phyloP scores from a whole-genome alignment of 2,888 invertebrate species.

The Lithosia quadra region DNA sequence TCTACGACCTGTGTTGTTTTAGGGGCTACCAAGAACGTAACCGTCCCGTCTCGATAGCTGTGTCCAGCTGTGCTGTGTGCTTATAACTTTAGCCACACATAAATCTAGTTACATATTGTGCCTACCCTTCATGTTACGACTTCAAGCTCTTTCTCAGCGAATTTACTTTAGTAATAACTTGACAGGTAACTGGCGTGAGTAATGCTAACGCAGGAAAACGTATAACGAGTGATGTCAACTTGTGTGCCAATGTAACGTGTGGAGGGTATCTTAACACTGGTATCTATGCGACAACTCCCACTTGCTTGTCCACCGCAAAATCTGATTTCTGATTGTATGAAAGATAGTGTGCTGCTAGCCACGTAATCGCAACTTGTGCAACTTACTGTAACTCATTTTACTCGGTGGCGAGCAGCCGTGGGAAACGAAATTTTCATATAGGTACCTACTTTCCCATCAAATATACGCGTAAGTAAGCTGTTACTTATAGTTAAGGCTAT shows the following conservation, averaged over 20 bases:
- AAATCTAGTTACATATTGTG: conserved; percentile 24
- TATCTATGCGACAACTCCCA: conserved; percentile 63
- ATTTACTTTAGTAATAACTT: conserved; percentile 52
- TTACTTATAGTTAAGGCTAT: conserved; percentile 24
- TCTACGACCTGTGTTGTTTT: background rate
- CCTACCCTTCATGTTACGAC: conserved; percentile 28
- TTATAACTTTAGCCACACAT: conserved; percentile 7
- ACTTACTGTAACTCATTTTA: conserved; percentile 28
- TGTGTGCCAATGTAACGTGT: conserved; percentile 65
- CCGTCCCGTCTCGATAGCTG: background rate
- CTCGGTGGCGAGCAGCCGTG: conserved; percentile 47
- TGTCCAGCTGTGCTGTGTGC: background rate
- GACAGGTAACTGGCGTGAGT: conserved; percentile 48
- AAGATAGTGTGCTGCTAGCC: conserved; percentile 41
- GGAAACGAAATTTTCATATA: conserved; percentile 47
- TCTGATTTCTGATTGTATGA: conserved; percentile 54
- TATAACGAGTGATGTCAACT: conserved; percentile 61
- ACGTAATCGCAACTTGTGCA: conserved; percentile 40
- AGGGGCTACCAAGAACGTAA: background rate
- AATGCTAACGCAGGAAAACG: conserved; percentile 64
- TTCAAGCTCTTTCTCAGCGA: conserved; percentile 59
- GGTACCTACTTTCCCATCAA: conserved; percentile 33
- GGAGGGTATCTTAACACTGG: conserved; percentile 61
- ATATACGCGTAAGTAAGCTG: conserved; percentile 21
- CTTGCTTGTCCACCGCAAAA: conserved; percentile 40